phyloP scores from a whole-genome alignment of 2,888 invertebrate genomes.

The Muschampia plurimacula region DNA sequence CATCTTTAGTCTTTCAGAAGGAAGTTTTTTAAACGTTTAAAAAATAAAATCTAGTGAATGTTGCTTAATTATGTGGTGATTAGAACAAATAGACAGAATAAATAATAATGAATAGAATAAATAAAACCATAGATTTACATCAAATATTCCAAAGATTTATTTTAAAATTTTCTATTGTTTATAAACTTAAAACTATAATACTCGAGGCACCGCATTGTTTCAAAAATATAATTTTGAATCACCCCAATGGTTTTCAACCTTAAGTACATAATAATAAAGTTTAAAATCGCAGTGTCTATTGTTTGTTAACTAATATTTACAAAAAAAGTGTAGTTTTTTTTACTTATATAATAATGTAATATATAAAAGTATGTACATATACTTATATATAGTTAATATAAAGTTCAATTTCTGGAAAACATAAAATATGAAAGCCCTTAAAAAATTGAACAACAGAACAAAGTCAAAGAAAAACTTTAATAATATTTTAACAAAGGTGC shows the following conservation, averaged over 20 bases:
- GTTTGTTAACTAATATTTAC: not conserved
- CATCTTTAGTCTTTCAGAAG: not conserved
- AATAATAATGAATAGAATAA: not conserved
- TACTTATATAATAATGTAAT: too few relatives aligned
- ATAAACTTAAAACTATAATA: constrained; percentile 6
- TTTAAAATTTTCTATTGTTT: not conserved
- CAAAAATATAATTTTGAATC: constrained; percentile 3
- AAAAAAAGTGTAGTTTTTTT: not conserved
- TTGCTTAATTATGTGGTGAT: not conserved
- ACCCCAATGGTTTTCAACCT: constrained; percentile 7
- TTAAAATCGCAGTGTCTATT: not conserved
- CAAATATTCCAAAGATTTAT: not conserved
- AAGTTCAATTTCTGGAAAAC: too few relatives aligned
- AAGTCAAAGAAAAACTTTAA: not conserved
- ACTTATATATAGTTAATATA: too few relatives aligned
- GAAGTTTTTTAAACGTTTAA: not conserved
- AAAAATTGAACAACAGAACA: not conserved
- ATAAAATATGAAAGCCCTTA: not conserved
- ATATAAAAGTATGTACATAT: too few relatives aligned
- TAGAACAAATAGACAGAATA: not conserved
- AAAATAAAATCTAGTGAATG: not conserved
- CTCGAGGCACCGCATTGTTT: constrained; percentile 4
- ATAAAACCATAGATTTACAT: not conserved
- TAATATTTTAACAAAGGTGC: too few relatives aligned
- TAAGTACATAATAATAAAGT: constrained; percentile 1